Percentiles rank a stretch among this genome's conserved stretches.
Conservation (phyloP, 1,140 invertebrate species). For the Agraylea sexmaculata region DNA sequence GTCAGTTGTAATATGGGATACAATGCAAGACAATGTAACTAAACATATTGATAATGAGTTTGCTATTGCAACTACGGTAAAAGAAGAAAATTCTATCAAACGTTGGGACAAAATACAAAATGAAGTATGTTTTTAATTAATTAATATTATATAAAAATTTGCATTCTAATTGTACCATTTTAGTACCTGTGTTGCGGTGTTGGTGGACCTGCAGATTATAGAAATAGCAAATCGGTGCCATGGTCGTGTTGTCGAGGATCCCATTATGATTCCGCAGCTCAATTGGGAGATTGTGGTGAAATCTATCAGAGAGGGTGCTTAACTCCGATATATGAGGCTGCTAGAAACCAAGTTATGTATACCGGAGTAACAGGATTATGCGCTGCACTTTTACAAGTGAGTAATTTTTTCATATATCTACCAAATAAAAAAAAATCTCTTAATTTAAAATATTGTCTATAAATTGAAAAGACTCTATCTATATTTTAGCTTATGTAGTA, state of each 20-base stretch:
- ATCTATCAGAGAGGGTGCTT: slow-evolving; percentile 39
- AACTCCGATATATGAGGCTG: slow-evolving; percentile 33
- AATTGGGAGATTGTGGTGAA: slow-evolving; percentile 27
- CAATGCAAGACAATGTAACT: slow-evolving; percentile 34
- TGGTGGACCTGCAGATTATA: slow-evolving; percentile 39
- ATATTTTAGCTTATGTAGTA: neutral
- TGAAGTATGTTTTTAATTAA: slow-evolving; percentile 9
- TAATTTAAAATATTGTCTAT: neutral
- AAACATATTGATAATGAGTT: slow-evolving; percentile 33
- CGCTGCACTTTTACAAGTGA: slow-evolving; percentile 39
- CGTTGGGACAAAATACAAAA: slow-evolving; percentile 27
- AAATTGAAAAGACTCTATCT: neutral
- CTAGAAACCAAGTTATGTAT: slow-evolving; percentile 33
- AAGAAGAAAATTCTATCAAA: slow-evolving; percentile 23
- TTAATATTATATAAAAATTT: neutral
- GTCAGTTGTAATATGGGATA: slow-evolving; percentile 42
- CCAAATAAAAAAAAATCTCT: neutral
- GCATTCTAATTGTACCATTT: slow-evolving; percentile 19
- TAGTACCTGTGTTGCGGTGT: slow-evolving; percentile 53
- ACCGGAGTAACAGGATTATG: slow-evolving; percentile 36
- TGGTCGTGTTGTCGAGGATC: slow-evolving; percentile 41
- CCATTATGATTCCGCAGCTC: slow-evolving; percentile 25
- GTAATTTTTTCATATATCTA: too few species aligned
- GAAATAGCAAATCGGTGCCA: slow-evolving; percentile 29
- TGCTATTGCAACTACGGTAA: slow-evolving; percentile 23